These are phyloP conservation scores for Drosophila nannoptera DNA, from an alignment of 1,140 invertebrate genomes.

Conservation along the genomic window DNA sequence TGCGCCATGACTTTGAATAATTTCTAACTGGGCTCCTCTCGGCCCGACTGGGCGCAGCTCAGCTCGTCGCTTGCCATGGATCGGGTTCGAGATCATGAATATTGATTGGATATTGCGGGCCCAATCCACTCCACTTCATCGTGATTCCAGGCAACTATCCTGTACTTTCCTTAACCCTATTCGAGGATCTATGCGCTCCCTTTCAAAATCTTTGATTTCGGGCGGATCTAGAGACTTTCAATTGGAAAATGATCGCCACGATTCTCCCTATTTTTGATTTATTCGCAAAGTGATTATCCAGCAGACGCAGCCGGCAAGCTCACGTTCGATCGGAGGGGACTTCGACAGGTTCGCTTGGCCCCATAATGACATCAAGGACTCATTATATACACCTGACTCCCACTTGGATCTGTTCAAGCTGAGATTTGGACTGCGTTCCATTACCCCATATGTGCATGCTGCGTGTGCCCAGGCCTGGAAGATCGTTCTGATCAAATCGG, in stretches of 20 bases:
- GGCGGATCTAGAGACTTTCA: no score
- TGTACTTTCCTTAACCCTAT: background rate
- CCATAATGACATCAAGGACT: no score
- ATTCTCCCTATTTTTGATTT: background rate
- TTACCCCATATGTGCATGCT: background rate
- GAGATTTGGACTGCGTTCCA: no score
- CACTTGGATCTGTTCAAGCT: no score
- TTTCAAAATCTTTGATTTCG: no score
- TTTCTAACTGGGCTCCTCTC: conserved; percentile 52
- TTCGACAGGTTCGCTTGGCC: no score
- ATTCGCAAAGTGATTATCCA: conserved; percentile 2
- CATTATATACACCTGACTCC: no score
- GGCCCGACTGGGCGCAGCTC: conserved; percentile 33
- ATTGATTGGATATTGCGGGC: conserved; percentile 70
- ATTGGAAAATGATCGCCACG: no score
- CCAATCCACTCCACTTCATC: background rate
- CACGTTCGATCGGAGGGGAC: no score
- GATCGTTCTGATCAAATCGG: background rate
- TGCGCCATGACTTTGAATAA: conserved; percentile 71
- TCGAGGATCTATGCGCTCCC: no score
- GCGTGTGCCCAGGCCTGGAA: background rate
- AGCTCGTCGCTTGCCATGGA: conserved; percentile 30
- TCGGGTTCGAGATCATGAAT: conserved; percentile 66
- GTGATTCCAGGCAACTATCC: conserved; percentile 8
- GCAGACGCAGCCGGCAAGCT: no score